A percentile compares a stretch with the other conserved stretches of the same genome.
phyloP scores from a whole-genome alignment of 2,888 invertebrate genomes.

The Dorcus parallelipipedus region DNA sequence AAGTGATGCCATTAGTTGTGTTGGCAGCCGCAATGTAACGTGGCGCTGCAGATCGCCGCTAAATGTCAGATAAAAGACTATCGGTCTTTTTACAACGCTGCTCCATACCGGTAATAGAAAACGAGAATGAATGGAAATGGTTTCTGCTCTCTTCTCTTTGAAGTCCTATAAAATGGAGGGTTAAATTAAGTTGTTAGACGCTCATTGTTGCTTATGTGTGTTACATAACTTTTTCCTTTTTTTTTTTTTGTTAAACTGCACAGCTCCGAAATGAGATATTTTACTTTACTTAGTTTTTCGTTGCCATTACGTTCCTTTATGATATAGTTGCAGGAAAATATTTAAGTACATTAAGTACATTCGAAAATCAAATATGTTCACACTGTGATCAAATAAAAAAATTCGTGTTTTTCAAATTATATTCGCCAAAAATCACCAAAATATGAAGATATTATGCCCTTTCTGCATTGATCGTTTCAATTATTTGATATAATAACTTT shows the following conservation, averaged over 20 bases:
- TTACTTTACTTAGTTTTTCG: not conserved
- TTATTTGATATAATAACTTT: no score
- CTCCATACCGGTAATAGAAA: slow-evolving; percentile 38
- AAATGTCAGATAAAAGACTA: slow-evolving; percentile 46
- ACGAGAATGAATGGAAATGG: slow-evolving; percentile 41
- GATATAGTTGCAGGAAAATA: not conserved
- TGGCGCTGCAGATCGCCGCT: slow-evolving; percentile 41
- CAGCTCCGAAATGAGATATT: not conserved
- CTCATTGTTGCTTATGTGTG: not conserved
- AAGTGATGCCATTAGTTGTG: slow-evolving; percentile 38
- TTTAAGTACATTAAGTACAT: no score
- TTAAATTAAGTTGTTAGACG: slow-evolving; percentile 26
- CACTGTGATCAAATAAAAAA: no score
- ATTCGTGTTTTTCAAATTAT: no score
- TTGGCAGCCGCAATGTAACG: slow-evolving; percentile 31
- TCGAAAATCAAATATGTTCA: no score
- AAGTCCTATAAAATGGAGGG: slow-evolving; percentile 24
- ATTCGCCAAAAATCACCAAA: no score
- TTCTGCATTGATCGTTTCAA: no score
- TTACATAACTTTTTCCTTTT: not conserved
- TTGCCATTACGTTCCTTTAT: not conserved
- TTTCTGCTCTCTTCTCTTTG: slow-evolving; percentile 19
- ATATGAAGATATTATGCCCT: no score
- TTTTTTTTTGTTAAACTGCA: not conserved
- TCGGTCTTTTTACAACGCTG: slow-evolving; percentile 38